Conservation (phyloP, 2,113 vertebrate genomes). For the Phodopus roborovskii region DNA sequence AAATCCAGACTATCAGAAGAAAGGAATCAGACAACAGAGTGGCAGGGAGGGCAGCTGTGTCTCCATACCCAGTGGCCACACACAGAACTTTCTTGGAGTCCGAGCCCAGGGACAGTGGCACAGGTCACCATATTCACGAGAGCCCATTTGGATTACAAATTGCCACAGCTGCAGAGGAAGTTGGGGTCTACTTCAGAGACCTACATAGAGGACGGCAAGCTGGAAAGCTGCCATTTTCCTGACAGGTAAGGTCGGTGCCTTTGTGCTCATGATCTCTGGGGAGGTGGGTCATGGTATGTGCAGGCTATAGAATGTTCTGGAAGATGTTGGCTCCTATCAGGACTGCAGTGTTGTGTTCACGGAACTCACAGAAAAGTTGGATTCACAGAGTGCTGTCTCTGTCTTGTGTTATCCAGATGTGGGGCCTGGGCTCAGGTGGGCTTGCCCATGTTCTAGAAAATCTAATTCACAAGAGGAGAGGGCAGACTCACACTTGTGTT, state of each 20-base stretch:
- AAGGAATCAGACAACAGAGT: not conserved
- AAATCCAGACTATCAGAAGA: not conserved
- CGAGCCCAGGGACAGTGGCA: not conserved
- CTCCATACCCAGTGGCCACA: not conserved
- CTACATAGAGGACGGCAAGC: rapidly evolving
- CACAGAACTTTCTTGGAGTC: not conserved
- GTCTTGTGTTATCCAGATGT: not conserved
- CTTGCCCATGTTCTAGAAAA: not conserved
- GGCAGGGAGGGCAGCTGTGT: too few species aligned
- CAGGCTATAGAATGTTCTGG: not conserved
- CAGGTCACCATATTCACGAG: rapidly evolving
- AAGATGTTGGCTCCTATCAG: not conserved
- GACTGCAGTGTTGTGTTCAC: rapidly evolving
- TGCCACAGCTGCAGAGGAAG: not conserved
- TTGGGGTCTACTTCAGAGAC: not conserved
- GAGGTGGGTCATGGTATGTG: not conserved
- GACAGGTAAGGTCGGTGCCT: not conserved
- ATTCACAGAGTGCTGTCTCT: not conserved
- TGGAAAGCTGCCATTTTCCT: too few species aligned
- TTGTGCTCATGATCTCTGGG: not conserved
- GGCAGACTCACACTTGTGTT: not conserved
- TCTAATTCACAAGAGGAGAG: not conserved
- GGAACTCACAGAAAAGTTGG: not conserved
- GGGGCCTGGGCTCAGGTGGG: not conserved
- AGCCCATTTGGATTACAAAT: constrained; percentile 78